Evolutionary conservation across 2,888 invertebrate species (phyloP).

Genomic region (Eucera pruinosa): DNA sequence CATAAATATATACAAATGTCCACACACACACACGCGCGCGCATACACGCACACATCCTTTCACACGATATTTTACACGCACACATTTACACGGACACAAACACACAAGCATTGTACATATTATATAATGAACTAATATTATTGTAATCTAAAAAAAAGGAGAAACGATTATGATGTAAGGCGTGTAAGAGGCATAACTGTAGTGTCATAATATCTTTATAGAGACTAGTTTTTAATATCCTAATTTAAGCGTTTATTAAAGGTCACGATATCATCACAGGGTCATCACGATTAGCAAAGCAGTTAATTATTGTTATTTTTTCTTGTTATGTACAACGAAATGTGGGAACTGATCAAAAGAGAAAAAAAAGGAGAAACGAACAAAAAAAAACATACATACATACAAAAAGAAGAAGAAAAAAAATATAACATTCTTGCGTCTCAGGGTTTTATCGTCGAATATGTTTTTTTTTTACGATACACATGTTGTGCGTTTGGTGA

Average conservation of each 20-base stretch:
- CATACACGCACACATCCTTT: too few species aligned
- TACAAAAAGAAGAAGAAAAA: too few species aligned
- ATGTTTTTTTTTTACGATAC: slow-evolving; percentile 44
- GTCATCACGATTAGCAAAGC: slow-evolving; percentile 48
- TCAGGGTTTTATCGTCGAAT: slow-evolving; percentile 57
- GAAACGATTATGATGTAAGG: slow-evolving; percentile 53
- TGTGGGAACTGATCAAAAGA: slow-evolving; percentile 60
- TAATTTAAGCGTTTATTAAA: slow-evolving; percentile 74
- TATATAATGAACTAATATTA: slow-evolving; percentile 62
- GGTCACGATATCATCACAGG: slow-evolving; percentile 65
- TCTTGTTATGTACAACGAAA: slow-evolving; percentile 69
- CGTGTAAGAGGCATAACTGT: slow-evolving; percentile 63
- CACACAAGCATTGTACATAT: slow-evolving; percentile 57
- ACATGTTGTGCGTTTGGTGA: slow-evolving; percentile 37
- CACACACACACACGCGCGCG: too few species aligned
- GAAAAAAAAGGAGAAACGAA: too few species aligned
- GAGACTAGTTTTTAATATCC: slow-evolving; percentile 71
- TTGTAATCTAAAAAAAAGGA: slow-evolving; percentile 65
- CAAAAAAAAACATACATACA: too few species aligned
- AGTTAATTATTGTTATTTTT: slow-evolving; percentile 65
- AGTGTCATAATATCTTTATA: slow-evolving; percentile 74
- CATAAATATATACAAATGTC: too few species aligned
- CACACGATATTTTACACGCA: too few species aligned
- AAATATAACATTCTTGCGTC: slow-evolving; percentile 50
- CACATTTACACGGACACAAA: not conserved